Base-by-base conservation (phyloP, 2,888 invertebrate species). In the Stenodema calcarata region DNA sequence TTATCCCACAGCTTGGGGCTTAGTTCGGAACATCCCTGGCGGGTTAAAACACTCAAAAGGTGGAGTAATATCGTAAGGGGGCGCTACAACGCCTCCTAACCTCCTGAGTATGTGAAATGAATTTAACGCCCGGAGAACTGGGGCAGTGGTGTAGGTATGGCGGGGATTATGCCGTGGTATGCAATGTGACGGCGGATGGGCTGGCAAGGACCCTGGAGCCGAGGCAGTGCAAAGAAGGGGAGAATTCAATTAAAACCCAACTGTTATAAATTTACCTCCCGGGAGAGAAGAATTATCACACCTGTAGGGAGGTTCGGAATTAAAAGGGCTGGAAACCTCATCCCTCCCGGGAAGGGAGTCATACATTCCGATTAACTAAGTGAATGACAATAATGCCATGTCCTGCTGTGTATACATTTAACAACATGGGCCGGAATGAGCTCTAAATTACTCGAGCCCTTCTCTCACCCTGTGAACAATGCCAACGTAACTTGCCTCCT, bases 331-430 rank as follows among this genome's bases (percentile, higher is more conserved):
- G 18, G 35, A 42, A 27, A 16, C 75, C 30, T 14, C 16, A 9
- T 4, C 18, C 18, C 78, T 23, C 14, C 78, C 41, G 12, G 11
- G 14, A 16, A 14, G 23, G n/a, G 78, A 44, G 41, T 78, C 78
- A 44, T 78, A 78, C 78, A 78, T 78, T 78, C 78, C 78, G 78
- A 78, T 78, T 78, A n/a, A n/a, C n/a, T n/a, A 78, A 78, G 78
- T 41, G 78, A 78, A 78, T 78, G 78, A 78, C 78, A 44, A 78
- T 78, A 41, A 41, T 35, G 73, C n/a, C 73, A 35, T 4, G 73
- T 62, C 62, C 62, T 23, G 23, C 23, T 62, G 27, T 62, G 62
- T 62, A 23, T 62, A 27, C 6, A 62, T 62, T 62, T 23, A 62
- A 23, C 11, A 9, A n/a, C 11, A 18, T 23, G 62, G 23, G 2